Evolutionary conservation across 2,113 vertebrate species (phyloP), one percentile per base, ranked within the genome.

Genomic region (Rutilus rutilus): DNA sequence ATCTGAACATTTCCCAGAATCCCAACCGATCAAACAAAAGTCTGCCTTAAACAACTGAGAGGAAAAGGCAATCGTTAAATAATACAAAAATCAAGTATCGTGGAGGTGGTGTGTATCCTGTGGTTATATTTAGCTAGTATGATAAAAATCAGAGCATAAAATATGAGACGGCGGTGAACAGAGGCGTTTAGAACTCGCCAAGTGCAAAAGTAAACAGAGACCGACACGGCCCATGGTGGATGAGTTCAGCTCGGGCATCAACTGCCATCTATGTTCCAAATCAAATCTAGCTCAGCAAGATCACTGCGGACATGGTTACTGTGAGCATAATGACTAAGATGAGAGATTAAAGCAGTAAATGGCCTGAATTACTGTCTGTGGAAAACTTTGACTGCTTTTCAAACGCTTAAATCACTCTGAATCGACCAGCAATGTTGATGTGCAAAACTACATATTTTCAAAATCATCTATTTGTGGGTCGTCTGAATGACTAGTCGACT

Each of bases 131-230:
- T 83, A 87, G 87, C 50, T 69, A 85, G 39, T 33, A 30, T 62
- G 87, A 92, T 91, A 87, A 79, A 85, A 88, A 92, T 88, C 85
- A 6, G n/a, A 54, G 78, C 74, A 78, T 89, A 64, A 65, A 73
- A 86, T 39, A 47, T 82, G 85, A 86, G 88, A 87, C 27, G 80
- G 27, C 67, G 88, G 64, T 86, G 71, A n/a, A 85, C 12, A 19
- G 50, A 79, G 89, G 85, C 90, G 88, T 92, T 92, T 83, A 87
- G 62, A 64, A 23, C 39, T 9, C 36, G 78, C 78, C 78, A 79
- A 59, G 23, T 45, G 23, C 57, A 12, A 86, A 80, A 21, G 36
- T 69, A 21, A 85, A 69, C 47, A 62, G 62, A 69, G 25, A 74
- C 62, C 75, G 57, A 71, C 52, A 14, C 54, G 36, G 69, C 36